Evolutionary conservation across 2,888 invertebrate genomes (phyloP).

Genomic region (Volucella bombylans): DNA sequence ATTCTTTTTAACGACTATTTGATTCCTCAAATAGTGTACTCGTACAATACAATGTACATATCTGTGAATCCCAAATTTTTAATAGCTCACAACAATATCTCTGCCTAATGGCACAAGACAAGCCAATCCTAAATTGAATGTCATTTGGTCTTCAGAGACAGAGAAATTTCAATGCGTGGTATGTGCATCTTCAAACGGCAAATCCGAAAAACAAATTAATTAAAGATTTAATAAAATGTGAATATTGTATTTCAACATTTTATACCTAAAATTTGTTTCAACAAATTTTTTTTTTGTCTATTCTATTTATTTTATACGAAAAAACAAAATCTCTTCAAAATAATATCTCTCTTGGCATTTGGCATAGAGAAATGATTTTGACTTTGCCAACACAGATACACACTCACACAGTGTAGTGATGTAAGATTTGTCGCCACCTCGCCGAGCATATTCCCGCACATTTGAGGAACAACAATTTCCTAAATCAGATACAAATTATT

Average conservation of each 20-base stretch:
- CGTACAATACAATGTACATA: background rate
- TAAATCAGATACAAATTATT: constrained; percentile 60
- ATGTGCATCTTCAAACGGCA: constrained; percentile 18
- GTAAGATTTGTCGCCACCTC: constrained; percentile 37
- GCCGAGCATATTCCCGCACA: constrained; percentile 4
- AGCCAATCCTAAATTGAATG: constrained; percentile 3
- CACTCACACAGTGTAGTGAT: constrained; percentile 34
- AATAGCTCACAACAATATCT: background rate
- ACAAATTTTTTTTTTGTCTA: constrained; percentile 16
- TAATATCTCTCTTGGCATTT: constrained; percentile 46
- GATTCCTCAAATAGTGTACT: too few relatives aligned
- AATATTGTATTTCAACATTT: constrained; percentile 67
- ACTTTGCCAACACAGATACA: constrained; percentile 22
- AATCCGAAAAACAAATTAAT: constrained; percentile 45
- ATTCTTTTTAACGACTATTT: too few relatives aligned
- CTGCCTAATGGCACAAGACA: background rate
- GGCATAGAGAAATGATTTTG: constrained; percentile 32
- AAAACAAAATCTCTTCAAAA: constrained; percentile 21
- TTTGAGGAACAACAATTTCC: constrained; percentile 42
- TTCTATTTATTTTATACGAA: constrained; percentile 27
- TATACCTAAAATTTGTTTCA: background rate
- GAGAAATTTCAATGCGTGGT: constrained; percentile 16
- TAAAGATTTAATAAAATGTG: constrained; percentile 42
- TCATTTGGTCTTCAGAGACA: constrained; percentile 14
- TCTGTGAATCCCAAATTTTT: background rate